Conservation (phyloP, 1,140 invertebrate species). For the Tetramorium alpestre region DNA sequence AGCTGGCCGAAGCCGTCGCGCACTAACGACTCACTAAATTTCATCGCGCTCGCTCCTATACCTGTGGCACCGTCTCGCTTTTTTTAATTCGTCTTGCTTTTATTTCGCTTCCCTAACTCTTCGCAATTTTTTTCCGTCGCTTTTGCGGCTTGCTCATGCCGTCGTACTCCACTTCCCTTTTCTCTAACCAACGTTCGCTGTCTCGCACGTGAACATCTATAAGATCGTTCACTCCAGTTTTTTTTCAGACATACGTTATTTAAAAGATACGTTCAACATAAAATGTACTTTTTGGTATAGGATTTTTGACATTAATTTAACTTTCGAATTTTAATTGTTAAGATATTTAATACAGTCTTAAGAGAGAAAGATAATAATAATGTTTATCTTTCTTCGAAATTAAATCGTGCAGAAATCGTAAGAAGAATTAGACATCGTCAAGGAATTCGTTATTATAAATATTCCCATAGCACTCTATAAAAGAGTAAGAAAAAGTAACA, state of each 20-base stretch:
- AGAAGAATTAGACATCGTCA: not conserved
- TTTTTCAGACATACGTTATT: not conserved
- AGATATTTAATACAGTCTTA: not conserved
- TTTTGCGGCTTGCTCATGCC: slow-evolving; percentile 3
- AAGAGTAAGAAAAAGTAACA: not conserved
- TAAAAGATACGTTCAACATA: not conserved
- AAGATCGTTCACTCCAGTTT: not conserved
- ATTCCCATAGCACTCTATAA: not conserved
- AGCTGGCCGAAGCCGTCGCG: slow-evolving; percentile 74
- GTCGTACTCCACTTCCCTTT: not conserved
- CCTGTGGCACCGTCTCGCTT: not conserved
- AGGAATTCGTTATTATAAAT: not conserved
- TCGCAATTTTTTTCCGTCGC: slow-evolving; percentile 46
- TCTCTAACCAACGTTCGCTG: slow-evolving; percentile 1
- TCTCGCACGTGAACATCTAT: not conserved
- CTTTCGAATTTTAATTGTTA: not conserved
- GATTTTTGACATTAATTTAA: not conserved
- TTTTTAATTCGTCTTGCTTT: slow-evolving; percentile 71
- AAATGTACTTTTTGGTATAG: not conserved
- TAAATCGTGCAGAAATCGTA: not conserved
- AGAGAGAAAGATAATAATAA: too few relatives aligned
- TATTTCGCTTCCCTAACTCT: slow-evolving; percentile 62
- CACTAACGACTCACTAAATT: slow-evolving; percentile 78
- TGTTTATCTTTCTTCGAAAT: not conserved
- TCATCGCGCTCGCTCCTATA: slow-evolving; percentile 61